Evolutionary conservation across 2,797 vertebrate genomes (phyloP), one percentile per base, ranked within the genome.

Genomic region (Pseudopleuronectes americanus): DNA sequence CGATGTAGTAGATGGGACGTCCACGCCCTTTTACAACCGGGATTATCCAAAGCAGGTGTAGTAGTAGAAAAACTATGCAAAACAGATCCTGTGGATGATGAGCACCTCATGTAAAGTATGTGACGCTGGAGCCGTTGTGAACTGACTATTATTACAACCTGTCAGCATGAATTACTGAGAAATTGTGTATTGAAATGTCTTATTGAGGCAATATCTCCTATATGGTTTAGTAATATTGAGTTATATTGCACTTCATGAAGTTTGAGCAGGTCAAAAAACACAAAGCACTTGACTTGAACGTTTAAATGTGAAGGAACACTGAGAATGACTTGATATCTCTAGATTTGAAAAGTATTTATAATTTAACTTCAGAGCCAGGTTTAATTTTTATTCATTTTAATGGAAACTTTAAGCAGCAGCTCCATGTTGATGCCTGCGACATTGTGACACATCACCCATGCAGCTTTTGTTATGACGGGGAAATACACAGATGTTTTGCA

Each of bases 401-500:
- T 9, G 0, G 10, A 55, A 16, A 31, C 12, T 38, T 38, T 38
- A 53, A 55, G 6, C 38, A 21, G 41, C 9, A 66, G 21, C 54
- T 63, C 17, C 2, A 16, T 70, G 41, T 12, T 13, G 1, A 1
- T n/a, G 12, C 47, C 38, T 64, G 47, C 12, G 28, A 28, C 10
- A 58, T 55, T 48, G 4, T 53, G 31, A 70, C 28, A 52, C 16
- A 24, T 49, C 47, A 68, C n/a, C 23, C 13, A 38, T 38, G 12
- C 9, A 53, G 14, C 19, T 24, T 63, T 76, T 62, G 64, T 63
- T 84, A 69, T 28, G 48, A 71, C 62, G 43, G 56, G 33, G 66
- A 64, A 75, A 77, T 59, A 58, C 53, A 57, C 48, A 56, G 17
- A 64, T 19, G 38, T 77, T 92, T 92, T 90, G 67, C 80, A 90